Percentiles rank a stretch among this genome's conserved stretches.
Evolutionary conservation across 2,797 vertebrate species (phyloP).

Genomic region (Moxostoma hubbsi): DNA sequence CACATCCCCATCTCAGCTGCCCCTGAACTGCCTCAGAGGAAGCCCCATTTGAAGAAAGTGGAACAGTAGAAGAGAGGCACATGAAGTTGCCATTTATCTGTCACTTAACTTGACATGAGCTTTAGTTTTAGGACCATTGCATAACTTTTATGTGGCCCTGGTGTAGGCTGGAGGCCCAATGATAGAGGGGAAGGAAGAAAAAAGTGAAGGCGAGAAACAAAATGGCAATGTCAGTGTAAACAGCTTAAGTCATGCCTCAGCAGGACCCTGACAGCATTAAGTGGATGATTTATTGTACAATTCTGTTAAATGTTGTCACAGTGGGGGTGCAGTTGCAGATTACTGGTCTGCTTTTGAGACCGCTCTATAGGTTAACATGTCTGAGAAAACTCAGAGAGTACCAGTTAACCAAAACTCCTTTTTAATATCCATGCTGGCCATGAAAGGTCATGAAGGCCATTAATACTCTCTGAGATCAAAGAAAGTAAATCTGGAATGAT

Average conservation of each 20-base stretch:
- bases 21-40: slow-evolving; percentile 16
- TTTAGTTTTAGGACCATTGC: slow-evolving; percentile 42
- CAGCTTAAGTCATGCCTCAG: slow-evolving; percentile 57
- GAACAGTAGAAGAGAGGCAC: slow-evolving; percentile 30
- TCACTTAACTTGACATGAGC: slow-evolving; percentile 50
- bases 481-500: slow-evolving; percentile 14
- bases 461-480: slow-evolving; percentile 54
- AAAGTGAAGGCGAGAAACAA: slow-evolving; percentile 6
- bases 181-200: slow-evolving; percentile 10
- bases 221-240: slow-evolving; percentile 50
- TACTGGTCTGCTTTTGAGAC: slow-evolving; percentile 62
- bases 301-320: slow-evolving; percentile 60
- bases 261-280: slow-evolving; percentile 58
- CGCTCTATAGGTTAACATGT: slow-evolving; percentile 46
- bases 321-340: slow-evolving; percentile 18
- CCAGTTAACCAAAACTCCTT: slow-evolving; percentile 46
- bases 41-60: slow-evolving; percentile 27
- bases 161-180: slow-evolving; percentile 29
- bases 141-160: slow-evolving; percentile 35
- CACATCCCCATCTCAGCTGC: slow-evolving; percentile 2
- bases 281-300: slow-evolving; percentile 65
- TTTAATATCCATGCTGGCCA: slow-evolving; percentile 54
- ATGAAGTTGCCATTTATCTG: slow-evolving; percentile 50
- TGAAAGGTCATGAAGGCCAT: slow-evolving; percentile 51
- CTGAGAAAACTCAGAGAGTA: slow-evolving; percentile 28